Evolutionary conservation across 2,113 vertebrate genomes (phyloP).

Genomic region (Motacilla alba): DNA sequence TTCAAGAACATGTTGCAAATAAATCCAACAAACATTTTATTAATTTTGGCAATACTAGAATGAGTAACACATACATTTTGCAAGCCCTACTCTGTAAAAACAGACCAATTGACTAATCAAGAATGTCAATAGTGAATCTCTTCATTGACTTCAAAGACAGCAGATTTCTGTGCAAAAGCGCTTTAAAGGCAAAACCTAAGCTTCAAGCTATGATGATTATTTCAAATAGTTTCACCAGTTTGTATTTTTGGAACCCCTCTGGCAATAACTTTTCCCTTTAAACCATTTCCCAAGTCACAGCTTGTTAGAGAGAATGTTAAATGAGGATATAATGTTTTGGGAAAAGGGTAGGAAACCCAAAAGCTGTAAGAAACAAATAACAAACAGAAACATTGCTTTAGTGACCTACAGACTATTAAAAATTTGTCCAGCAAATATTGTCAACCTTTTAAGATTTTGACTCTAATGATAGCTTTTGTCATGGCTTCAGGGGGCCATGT

Average conservation of each 20-base stretch:
- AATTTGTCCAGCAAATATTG: background rate
- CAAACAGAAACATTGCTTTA: background rate
- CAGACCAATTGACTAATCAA: background rate
- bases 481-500: background rate
- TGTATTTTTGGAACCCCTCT: constrained; percentile 25
- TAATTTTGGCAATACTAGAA: background rate
- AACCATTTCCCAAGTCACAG: constrained; percentile 27
- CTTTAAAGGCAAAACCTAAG: background rate
- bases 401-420: background rate
- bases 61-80: background rate
- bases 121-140: background rate
- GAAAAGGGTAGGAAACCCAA: constrained; percentile 29
- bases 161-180: background rate
- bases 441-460: background rate
- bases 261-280: constrained; percentile 1
- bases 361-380: constrained; percentile 10
- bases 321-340: constrained; percentile 7
- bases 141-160: background rate
- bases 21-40: background rate
- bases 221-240: constrained; percentile 25
- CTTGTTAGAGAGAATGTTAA: constrained; percentile 8
- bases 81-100: background rate
- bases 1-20: background rate
- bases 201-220: background rate
- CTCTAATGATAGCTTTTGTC: background rate